These are phyloP conservation scores for Rhodophaea formosa DNA, from an alignment of 2,888 invertebrate species.

Conservation along the genomic window DNA sequence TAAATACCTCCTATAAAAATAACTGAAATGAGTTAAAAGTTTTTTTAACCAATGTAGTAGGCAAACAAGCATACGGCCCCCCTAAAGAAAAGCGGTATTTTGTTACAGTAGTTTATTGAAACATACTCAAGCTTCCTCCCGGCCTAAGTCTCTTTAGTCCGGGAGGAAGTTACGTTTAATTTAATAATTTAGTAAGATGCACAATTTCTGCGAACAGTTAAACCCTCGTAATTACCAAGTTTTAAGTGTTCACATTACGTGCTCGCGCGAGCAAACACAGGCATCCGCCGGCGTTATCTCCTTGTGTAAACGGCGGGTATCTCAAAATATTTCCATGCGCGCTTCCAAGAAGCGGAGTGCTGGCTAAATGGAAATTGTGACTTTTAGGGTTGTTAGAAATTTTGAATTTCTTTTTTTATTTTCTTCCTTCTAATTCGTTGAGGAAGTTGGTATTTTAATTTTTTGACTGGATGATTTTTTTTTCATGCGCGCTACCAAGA, in stretches of 20 bases:
- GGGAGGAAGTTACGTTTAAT: not conserved
- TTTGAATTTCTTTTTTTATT: not conserved
- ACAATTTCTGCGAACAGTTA: slow-evolving; percentile 10
- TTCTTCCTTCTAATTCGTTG: not conserved
- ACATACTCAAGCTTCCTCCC: too few species aligned
- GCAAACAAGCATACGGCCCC: too few species aligned
- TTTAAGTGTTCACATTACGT: slow-evolving; percentile 16
- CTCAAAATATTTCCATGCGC: slow-evolving; percentile 33
- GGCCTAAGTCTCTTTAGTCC: too few species aligned
- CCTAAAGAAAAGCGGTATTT: too few species aligned
- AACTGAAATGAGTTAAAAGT: too few species aligned
- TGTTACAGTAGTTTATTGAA: too few species aligned
- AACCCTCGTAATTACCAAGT: slow-evolving; percentile 12
- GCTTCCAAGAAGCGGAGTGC: slow-evolving; percentile 24
- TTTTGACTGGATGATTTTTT: not conserved
- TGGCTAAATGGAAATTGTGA: slow-evolving; percentile 16
- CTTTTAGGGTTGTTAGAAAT: slow-evolving; percentile 12
- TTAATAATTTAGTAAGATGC: not conserved
- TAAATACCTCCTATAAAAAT: too few species aligned
- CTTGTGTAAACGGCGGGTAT: slow-evolving; percentile 29
- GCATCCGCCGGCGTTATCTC: slow-evolving; percentile 31
- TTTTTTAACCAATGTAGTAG: too few species aligned
- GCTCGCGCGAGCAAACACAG: slow-evolving; percentile 26
- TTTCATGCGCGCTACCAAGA: slow-evolving; percentile 29
- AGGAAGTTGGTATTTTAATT: not conserved